Percentiles rank a stretch among this genome's conserved stretches.
phyloP scores from a whole-genome alignment of 2,888 invertebrate species.

The Sarcophaga variegata region DNA sequence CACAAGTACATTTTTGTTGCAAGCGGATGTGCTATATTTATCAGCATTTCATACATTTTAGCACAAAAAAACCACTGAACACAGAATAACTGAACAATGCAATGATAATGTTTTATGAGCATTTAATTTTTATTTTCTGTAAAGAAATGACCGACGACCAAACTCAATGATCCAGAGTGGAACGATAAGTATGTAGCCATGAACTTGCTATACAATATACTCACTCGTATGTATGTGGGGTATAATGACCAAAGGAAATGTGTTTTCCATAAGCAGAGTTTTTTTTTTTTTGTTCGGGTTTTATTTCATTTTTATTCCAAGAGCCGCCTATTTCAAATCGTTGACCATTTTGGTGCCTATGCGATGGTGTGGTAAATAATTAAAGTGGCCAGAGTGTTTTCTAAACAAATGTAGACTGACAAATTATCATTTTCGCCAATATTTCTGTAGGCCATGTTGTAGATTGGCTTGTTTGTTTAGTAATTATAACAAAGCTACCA shows the following conservation, averaged over 20 bases:
- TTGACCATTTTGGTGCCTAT: not conserved
- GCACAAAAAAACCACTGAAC: constrained; percentile 35
- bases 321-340: no score
- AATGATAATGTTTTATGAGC: not conserved
- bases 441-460: constrained; percentile 24
- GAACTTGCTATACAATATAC: no score
- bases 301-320: no score
- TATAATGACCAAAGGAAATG: not conserved
- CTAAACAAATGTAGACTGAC: constrained; percentile 31
- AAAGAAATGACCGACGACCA: not conserved
- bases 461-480: constrained; percentile 41
- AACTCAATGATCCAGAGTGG: not conserved
- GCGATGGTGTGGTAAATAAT: not conserved
- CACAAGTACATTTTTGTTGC: constrained; percentile 3
- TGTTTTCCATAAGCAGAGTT: no score
- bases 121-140: constrained; percentile 9
- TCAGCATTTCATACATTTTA: constrained; percentile 22
- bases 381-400: not conserved
- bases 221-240: no score
- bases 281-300: no score
- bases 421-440: constrained; percentile 50
- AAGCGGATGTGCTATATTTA: constrained; percentile 30
- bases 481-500: constrained; percentile 18
- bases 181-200: not conserved
- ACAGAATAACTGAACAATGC: not conserved